A percentile compares a stretch with the other conserved stretches of the same genome.
These are phyloP conservation scores for Wiebesia pumilae DNA, from an alignment of 1,140 invertebrate species.

Conservation along the genomic window DNA sequence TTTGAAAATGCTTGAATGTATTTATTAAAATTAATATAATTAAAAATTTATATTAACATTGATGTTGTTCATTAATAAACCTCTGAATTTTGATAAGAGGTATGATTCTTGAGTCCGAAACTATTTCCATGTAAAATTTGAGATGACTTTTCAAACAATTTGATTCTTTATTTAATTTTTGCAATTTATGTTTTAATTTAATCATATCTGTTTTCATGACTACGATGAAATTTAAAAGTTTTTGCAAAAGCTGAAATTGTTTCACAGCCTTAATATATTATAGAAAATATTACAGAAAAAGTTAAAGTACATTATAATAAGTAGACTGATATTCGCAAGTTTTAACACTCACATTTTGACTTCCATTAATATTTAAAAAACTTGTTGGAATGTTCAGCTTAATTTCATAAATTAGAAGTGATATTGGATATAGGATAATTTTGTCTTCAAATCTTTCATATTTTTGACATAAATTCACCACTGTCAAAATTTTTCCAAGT, in stretches of 20 bases:
- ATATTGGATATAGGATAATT: conserved; percentile 52
- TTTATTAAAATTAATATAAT: neutral
- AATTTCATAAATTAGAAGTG: neutral
- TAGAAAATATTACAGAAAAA: neutral
- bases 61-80: neutral
- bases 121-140: conserved; percentile 13
- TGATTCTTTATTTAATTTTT: conserved; percentile 48
- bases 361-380: conserved; percentile 51
- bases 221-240: neutral
- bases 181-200: conserved; percentile 51
- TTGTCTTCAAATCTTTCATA: conserved; percentile 65
- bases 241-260: neutral
- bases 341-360: conserved; percentile 32
- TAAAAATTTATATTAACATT: neutral
- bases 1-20: neutral
- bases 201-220: neutral
- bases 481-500: conserved; percentile 52
- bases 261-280: neutral
- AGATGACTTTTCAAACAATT: conserved; percentile 51
- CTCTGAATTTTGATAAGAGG: neutral
- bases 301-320: neutral
- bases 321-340: neutral
- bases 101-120: neutral
- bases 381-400: conserved; percentile 5
- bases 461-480: conserved; percentile 63